Evolutionary conservation across 2,888 invertebrate genomes (phyloP).

Genomic region (Eretmocerus hayati): DNA sequence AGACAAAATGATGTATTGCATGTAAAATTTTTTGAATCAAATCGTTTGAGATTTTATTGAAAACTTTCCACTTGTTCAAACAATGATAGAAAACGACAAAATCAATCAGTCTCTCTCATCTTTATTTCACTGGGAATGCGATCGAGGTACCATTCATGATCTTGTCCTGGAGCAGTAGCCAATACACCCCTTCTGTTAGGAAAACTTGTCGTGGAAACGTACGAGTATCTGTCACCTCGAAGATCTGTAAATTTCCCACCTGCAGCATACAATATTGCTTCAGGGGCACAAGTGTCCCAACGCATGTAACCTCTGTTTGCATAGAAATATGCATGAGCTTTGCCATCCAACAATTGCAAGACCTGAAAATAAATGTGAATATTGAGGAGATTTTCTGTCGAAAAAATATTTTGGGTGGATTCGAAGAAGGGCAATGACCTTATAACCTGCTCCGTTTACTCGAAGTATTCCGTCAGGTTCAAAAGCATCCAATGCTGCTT

Average conservation of each 20-base stretch:
- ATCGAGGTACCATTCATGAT: conserved; percentile 65
- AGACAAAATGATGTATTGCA: too few species aligned
- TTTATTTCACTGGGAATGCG: conserved; percentile 68
- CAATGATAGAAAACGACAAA: too few species aligned
- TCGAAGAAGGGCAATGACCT: too few species aligned
- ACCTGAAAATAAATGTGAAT: conserved; percentile 60
- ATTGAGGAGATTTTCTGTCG: too few species aligned
- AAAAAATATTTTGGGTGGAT: too few species aligned
- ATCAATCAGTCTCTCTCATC: conserved; percentile 45
- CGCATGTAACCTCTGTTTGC: conserved; percentile 94
- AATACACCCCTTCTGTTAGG: conserved; percentile 81
- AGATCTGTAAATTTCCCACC: conserved; percentile 91
- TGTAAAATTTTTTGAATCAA: too few species aligned
- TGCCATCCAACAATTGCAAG: conserved; percentile 83
- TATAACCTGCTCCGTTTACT: conserved; percentile 95
- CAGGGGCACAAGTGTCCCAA: conserved; percentile 99
- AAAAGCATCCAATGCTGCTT: conserved; percentile 75
- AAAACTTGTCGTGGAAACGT: conserved; percentile 55
- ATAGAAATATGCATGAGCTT: conserved; percentile 94
- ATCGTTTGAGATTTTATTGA: too few species aligned
- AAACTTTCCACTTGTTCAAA: too few species aligned
- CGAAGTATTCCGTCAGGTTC: conserved; percentile 74
- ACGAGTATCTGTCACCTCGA: conserved; percentile 66
- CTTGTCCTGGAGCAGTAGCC: conserved; percentile 72
- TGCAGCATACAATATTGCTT: conserved; percentile 80